Percentiles rank a stretch among this genome's conserved stretches.
phyloP scores from a whole-genome alignment of 2,888 invertebrate genomes.

The Teleogryllus oceanicus region DNA sequence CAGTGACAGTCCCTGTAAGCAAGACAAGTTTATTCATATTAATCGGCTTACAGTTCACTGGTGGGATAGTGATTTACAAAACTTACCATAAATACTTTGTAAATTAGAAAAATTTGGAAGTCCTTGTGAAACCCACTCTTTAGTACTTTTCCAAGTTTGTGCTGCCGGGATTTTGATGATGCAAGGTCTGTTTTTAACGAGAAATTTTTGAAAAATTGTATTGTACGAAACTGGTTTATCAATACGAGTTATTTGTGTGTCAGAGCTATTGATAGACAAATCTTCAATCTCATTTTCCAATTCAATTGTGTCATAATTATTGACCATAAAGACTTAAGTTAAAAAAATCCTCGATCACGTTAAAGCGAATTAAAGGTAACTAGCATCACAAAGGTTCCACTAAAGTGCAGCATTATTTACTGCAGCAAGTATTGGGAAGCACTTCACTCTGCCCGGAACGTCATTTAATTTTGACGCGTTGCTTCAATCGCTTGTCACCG shows the following conservation, averaged over 20 bases:
- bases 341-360: neutral
- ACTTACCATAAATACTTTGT: constrained; percentile 51
- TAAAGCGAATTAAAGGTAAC: too few species aligned
- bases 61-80: too few species aligned
- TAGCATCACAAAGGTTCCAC: neutral
- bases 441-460: neutral
- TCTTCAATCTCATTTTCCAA: neutral
- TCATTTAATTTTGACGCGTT: neutral
- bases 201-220: constrained; percentile 58
- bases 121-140: constrained; percentile 58
- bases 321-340: neutral
- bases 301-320: neutral
- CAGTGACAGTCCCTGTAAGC: constrained; percentile 56
- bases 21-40: constrained; percentile 29
- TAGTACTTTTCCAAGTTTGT: constrained; percentile 61
- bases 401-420: neutral
- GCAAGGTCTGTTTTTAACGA: constrained; percentile 62
- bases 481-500: neutral
- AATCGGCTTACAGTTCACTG: neutral
- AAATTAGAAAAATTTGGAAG: constrained; percentile 63
- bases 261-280: neutral
- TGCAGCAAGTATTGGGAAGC: neutral
- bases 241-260: neutral
- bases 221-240: constrained; percentile 49
- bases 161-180: constrained; percentile 60